These are phyloP conservation scores for Watsonalla binaria DNA, from an alignment of 2,888 invertebrate genomes.

Conservation along the genomic window DNA sequence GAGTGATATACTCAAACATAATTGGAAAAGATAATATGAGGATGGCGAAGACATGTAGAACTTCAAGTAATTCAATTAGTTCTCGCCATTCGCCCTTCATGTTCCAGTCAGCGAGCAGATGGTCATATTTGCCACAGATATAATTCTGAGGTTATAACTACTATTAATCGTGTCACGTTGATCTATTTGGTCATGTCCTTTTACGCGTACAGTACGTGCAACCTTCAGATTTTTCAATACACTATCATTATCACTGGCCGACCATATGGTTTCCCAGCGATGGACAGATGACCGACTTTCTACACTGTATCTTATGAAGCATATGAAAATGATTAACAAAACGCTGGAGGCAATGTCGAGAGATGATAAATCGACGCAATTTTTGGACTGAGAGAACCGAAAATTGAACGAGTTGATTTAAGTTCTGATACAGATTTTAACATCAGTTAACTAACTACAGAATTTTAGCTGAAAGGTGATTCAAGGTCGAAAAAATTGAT, in stretches of 20 bases:
- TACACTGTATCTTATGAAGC: constrained; percentile 8
- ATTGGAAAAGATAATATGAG: no score
- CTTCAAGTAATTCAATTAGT: not conserved
- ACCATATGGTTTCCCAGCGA: constrained; percentile 29
- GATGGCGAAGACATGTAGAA: not conserved
- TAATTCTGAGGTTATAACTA: no score
- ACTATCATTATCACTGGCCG: constrained; percentile 25
- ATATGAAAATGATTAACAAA: no score
- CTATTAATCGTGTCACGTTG: constrained; percentile 18
- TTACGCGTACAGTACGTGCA: constrained; percentile 11
- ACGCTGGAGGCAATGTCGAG: no score
- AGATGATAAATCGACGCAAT: no score
- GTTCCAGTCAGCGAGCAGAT: not conserved
- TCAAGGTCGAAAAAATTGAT: constrained; percentile 53
- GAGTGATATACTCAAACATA: no score
- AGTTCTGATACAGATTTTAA: constrained; percentile 1
- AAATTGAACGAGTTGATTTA: constrained; percentile 3
- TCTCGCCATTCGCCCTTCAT: not conserved
- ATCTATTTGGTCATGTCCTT: constrained; percentile 21
- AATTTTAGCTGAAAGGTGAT: constrained; percentile 18
- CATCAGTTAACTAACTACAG: constrained; percentile 1
- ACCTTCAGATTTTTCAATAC: constrained; percentile 22
- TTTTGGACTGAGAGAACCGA: not conserved
- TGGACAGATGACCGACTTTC: constrained; percentile 33
- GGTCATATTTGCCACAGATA: no score